Base-by-base conservation (phyloP, 2,888 invertebrate species). In the Tanypteryx hageni region DNA sequence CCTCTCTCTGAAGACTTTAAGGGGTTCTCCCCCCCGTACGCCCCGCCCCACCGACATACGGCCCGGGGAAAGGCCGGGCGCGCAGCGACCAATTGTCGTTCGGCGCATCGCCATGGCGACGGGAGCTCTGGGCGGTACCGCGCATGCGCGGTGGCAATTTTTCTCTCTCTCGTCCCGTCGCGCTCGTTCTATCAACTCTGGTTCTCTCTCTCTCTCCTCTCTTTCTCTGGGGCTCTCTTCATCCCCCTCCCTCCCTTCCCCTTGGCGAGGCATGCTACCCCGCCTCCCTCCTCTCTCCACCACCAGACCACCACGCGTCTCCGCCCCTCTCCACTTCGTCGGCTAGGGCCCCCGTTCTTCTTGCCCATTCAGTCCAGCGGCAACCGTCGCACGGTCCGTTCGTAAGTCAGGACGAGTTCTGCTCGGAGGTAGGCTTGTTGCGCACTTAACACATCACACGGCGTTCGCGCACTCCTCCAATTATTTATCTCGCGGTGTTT, bases 41-140 rank as follows among this genome's bases (percentile, higher is more conserved):
- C 76, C n/a, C 85, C 85, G 57, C 85, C 85, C 58, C 22, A 56
- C 16, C 56, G 57, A 3, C 18, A 44, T 5, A 44, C 44, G 44
- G 44, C 44, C 44, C 44, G 44, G 44, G 44, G 44, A 44, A 44
- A 44, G 44, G 44, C 44, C 44, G 44, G 3, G 22, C 86, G 22
- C 86, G 27, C 86, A 16, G 31, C 89, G 64, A 64, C 89, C 89
- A 89, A 89, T 89, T 64, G 89, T 31, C 89, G 31, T 16, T 44
- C 31, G 10, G 56, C 44, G 89, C 89, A 61, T 89, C 89, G 31
- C 89, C 89, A 89, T 89, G 89, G 89, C 89, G 89, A 89, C 89
- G 89, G 89, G 89, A 89, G 89, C 68, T 64, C 89, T 64, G 89
- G 89, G 89, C 89, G 89, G 89, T 16, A 44, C 18, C 89, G 89